phyloP scores from a whole-genome alignment of 1,140 invertebrate species.

The Panagrolaimus sp. region DNA sequence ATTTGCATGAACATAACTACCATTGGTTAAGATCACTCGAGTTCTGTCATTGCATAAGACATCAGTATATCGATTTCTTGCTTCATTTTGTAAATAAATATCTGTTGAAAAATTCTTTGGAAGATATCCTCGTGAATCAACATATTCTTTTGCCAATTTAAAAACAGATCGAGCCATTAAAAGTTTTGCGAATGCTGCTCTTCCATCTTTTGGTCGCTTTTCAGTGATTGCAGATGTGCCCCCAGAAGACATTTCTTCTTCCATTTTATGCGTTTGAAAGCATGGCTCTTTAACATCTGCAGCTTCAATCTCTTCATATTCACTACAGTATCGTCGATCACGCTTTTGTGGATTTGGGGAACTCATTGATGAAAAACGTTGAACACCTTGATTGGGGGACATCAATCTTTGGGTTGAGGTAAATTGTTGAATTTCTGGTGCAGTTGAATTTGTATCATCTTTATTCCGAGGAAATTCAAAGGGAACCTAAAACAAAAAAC shows the following conservation, averaged over 20 bases:
- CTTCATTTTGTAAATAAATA: neutral
- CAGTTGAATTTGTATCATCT: too few relatives aligned
- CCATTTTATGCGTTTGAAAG: conserved; percentile 14
- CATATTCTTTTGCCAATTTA: neutral
- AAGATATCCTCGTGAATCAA: neutral
- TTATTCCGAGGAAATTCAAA: too few relatives aligned
- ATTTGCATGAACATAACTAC: conserved; percentile 20
- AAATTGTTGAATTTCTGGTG: too few relatives aligned
- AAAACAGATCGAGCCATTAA: neutral
- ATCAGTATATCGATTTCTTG: conserved; percentile 1
- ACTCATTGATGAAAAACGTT: too few relatives aligned
- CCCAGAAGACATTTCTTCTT: neutral
- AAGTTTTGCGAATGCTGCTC: conserved; percentile 2
- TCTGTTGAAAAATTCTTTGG: neutral
- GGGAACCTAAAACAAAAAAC: too few relatives aligned
- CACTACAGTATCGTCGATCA: conserved; percentile 8
- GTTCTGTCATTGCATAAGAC: conserved; percentile 15
- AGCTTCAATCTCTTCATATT: conserved; percentile 3
- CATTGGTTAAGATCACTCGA: conserved; percentile 13
- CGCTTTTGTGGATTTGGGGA: too few relatives aligned
- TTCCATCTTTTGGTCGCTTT: neutral
- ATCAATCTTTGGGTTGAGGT: too few relatives aligned
- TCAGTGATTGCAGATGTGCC: neutral
- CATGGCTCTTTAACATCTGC: neutral
- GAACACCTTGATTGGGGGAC: too few relatives aligned